These are phyloP conservation scores for Perognathus longimembris DNA, from an alignment of 2,113 vertebrate species.

Conservation along the genomic window DNA sequence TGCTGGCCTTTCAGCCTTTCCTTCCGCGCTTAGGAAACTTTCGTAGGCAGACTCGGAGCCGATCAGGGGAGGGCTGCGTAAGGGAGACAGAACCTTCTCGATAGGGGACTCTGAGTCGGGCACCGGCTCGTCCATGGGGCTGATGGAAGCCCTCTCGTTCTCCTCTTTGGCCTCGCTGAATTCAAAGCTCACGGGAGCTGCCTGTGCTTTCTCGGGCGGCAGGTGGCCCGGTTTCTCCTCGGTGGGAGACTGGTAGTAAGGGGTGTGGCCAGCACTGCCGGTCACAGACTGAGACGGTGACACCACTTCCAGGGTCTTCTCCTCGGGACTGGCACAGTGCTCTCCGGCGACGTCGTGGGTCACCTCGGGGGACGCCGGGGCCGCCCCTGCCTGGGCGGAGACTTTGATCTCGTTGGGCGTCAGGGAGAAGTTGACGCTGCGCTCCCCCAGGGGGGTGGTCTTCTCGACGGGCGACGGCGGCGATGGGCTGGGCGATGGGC, in stretches of 20 bases:
- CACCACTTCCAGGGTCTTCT: conserved; percentile 94
- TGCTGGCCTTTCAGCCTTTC: conserved; percentile 82
- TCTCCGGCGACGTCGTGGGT: conserved; percentile 85
- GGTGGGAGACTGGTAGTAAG: conserved; percentile 97
- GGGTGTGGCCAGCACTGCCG: conserved; percentile 96
- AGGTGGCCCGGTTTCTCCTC: conserved; percentile 92
- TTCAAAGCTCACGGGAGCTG: conserved; percentile 91
- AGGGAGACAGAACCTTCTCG: conserved; percentile 88
- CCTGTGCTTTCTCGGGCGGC: conserved; percentile 81
- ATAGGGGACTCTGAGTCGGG: conserved; percentile 88
- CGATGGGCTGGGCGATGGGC: conserved; percentile 84
- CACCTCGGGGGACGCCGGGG: conserved; percentile 82
- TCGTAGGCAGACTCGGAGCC: conserved; percentile 87
- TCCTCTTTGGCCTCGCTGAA: conserved; percentile 93
- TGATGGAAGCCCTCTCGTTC: conserved; percentile 87
- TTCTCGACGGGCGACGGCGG: conserved; percentile 90
- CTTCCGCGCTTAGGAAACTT: conserved; percentile 85
- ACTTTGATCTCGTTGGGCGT: conserved; percentile 89
- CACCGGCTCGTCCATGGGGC: conserved; percentile 93
- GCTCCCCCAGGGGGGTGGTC: conserved; percentile 94
- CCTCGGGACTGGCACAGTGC: conserved; percentile 92
- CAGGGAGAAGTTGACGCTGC: conserved; percentile 91
- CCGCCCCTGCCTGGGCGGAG: conserved; percentile 87
- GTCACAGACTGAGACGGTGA: conserved; percentile 93
- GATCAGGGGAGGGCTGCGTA: conserved; percentile 88